phyloP scores from a whole-genome alignment of 2,113 vertebrate species.

The Otis tarda region DNA sequence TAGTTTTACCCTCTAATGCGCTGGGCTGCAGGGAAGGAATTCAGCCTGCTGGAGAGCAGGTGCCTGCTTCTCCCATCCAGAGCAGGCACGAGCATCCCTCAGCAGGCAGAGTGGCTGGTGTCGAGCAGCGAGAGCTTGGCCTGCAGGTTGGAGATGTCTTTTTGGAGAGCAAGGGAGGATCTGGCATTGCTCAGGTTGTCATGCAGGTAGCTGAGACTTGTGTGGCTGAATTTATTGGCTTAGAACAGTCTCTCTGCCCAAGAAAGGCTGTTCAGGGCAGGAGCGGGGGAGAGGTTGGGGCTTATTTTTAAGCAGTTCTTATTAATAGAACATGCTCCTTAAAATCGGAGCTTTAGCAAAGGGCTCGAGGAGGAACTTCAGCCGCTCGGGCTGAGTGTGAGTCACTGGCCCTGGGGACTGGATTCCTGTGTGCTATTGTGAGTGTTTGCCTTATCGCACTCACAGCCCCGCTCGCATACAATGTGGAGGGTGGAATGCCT shows the following conservation, averaged over 20 bases:
- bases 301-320: conserved; percentile 10
- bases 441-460: conserved; percentile 10
- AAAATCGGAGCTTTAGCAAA: background rate
- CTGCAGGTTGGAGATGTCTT: background rate
- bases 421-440: conserved; percentile 49
- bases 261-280: background rate
- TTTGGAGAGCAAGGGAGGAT: background rate
- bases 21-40: background rate
- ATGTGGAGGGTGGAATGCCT: conserved; percentile 2
- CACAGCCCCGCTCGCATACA: background rate
- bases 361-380: conserved; percentile 30
- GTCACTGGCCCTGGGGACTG: conserved; percentile 43
- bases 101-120: background rate
- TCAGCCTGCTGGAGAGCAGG: background rate
- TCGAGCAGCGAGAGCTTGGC: background rate
- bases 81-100: background rate
- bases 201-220: background rate
- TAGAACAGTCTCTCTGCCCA: conserved; percentile 20
- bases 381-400: background rate
- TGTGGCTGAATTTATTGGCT: background rate
- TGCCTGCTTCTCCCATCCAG: background rate
- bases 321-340: conserved; percentile 36
- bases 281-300: background rate
- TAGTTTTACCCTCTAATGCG: conserved; percentile 34
- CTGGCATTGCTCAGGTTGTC: background rate